Evolutionary conservation across 2,113 vertebrate genomes (phyloP), one percentile per base, ranked within the genome.

Genomic region (Callospermophilus lateralis): DNA sequence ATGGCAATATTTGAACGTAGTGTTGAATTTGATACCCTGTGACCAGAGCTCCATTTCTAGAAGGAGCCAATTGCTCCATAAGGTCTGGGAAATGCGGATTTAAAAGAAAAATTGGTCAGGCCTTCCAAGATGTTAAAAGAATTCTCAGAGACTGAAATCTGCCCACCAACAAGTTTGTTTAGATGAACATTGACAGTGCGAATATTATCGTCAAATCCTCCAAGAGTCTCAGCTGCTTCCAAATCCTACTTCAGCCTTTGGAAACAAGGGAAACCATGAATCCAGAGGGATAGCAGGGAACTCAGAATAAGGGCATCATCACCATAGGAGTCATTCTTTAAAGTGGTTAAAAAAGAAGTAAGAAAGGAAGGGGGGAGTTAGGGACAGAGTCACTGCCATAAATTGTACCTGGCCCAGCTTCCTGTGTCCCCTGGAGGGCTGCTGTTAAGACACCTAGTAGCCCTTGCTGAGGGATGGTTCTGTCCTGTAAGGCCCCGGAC

Each of bases 1-100:
- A 95, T 90, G 97, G 96, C 95, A 85, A n/a, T 93, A 53, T 97
- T 93, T 74, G 97, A 94, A 90, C 95, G 88, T 48, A 87, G 48
- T 28, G 28, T 96, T 94, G 94, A 80, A 93, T 96, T 20, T 85
- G 97, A 88, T 79, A 32, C 94, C 68, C 96, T 72, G 86, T 30
- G 80, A 96, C 96, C 90, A 72, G 90, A 32, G 84, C 88, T 80
- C 76, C 26, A 0, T 90, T 78, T 92, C 96, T 58, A 20, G 84
- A 92, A 92, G 84, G 15, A 51, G 94, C 88, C 95, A 94, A 90
- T 26, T 83, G 77, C 51, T 89, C 90, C 81, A 39, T 30, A 55
- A 83, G 76, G 90, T 55, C 90, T 79, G 94, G 51, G 76, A 84
- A 80, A 78, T 3, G 76, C 84, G 3, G 20, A n/a, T 32, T 53